Base-by-base conservation (phyloP, 1,140 invertebrate species). In the Brachionus rotundiformis region DNA sequence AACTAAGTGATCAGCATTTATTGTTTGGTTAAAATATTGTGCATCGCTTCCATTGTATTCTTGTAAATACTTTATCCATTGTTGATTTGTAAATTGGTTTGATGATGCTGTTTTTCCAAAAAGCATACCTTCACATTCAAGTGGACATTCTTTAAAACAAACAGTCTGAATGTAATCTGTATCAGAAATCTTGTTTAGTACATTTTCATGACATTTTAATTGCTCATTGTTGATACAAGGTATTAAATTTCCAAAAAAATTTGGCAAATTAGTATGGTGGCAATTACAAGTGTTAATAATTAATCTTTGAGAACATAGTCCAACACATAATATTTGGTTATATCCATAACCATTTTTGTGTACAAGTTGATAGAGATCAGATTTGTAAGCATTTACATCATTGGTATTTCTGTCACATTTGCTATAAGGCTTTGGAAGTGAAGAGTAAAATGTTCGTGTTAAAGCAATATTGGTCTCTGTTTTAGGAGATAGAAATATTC, bases 391-490 rank as follows among this genome's bases (percentile, higher is more conserved):
- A 36, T 13, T 36, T 33, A 5, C 5, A 71, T 71, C 65, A 16
- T 71, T 23, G 1, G 65, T 71, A 36, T 71, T 39, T 23, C 1
- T 16, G 10, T 77, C 75, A 23, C 75, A 77, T 33, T 29, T 23
- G 29, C 75, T 77, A n/a, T 49, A 77, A 31, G 75, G 75, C 44
- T 54, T 77, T 3, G 39, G 39, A 19, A 16, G 6, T 3, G 25
- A 36, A 11, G 10, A 13, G 49, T 31, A 49, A 59, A 33, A 59
- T 11, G 33, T 59, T 49, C 31, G 29, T 16, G 25, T 49, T 6
- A 77, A 16, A 23, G 39, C 75, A 49, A 77, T 36, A 59, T 77
- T 77, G 4, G 27, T 29, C n/a, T 77, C 75, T 4, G n/a, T 7
- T 7, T 77, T 77, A 0, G 41, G 27, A 16, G 39, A 31, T 11